Conservation (phyloP, 2,888 invertebrate species). For the Flexamia atlantica region DNA sequence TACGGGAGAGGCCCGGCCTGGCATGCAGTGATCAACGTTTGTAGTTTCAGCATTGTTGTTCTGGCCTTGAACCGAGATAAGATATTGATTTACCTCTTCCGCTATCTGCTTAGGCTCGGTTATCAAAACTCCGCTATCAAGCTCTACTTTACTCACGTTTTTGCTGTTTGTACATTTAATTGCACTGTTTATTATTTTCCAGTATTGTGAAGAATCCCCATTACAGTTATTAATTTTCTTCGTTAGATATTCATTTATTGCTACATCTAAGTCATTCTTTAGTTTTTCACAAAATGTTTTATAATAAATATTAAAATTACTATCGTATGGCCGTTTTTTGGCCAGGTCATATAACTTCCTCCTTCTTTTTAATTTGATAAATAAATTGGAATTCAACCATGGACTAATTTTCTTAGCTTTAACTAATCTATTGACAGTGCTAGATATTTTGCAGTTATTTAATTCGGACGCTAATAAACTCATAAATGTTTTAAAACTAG, state of each 20-base stretch:
- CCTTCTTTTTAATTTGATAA: not conserved
- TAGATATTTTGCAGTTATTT: not conserved
- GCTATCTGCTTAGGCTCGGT: not conserved
- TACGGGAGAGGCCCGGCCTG: not conserved
- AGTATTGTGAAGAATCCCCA: not conserved
- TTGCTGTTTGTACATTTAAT: not conserved
- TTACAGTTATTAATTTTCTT: slow-evolving; percentile 1
- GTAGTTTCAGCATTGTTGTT: not conserved
- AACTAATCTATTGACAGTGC: not conserved
- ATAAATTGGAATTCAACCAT: not conserved
- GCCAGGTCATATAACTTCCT: not conserved
- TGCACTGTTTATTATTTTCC: slow-evolving; percentile 3
- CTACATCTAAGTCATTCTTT: not conserved
- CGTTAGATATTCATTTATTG: not conserved
- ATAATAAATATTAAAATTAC: not conserved
- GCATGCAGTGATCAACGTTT: not conserved
- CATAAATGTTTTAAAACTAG: not conserved
- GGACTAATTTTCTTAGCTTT: slow-evolving; percentile 1
- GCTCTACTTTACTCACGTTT: not conserved
- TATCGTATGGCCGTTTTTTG: slow-evolving; percentile 2
- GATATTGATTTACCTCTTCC: not conserved
- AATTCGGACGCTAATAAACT: not conserved
- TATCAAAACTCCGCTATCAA: not conserved
- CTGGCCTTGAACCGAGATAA: not conserved
- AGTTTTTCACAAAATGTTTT: not conserved